Base-by-base conservation (phyloP, 2,113 vertebrate genomes). In the Oreochromis tanganicae region DNA sequence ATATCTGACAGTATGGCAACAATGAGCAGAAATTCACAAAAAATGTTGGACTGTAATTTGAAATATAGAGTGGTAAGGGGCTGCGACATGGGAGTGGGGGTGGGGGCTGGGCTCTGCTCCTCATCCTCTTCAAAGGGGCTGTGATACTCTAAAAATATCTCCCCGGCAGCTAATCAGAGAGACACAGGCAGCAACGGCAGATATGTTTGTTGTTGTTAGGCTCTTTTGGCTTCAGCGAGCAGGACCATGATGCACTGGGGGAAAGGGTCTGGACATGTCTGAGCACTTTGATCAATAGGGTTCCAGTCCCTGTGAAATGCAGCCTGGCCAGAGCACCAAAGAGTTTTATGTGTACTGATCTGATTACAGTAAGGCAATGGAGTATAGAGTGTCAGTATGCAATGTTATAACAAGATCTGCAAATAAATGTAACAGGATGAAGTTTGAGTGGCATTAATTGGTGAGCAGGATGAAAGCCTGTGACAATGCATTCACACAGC, bases 81-180 rank as follows among this genome's bases (percentile, higher is more conserved):
- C 32, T 41, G 61, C 11, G 27, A 83, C 88, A 73, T 83, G 32
- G 55, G 83, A 80, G 13, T 34, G 32, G 68, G 83, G 88, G n/a
- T 41, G 38, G 54, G 43, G 83, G 85, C 21, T 66, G 88, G 68
- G 56, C 89, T 89, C 34, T 10, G 57, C 85, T 93, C 89, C 59
- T 88, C 90, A 91, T 89, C 80, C 88, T 93, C 92, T 95, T 95
- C 95, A 94, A 96, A 95, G 90, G 24, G 81, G 61, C 89, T 82
- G 81, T 82, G 86, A 92, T 87, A 79, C 85, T 92, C 94, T 95
- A 96, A 94, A 96, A 96, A 96, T 96, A 96, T 88, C 91, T 90
- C 50, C 88, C 93, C 87, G 41, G 94, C 87, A 94, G 93, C 91
- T 91, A 94, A 93, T 94, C 92, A 87, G 90, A 89, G 83, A 94